phyloP scores from a whole-genome alignment of 2,888 invertebrate species.

The Eugnorisma glareosa region DNA sequence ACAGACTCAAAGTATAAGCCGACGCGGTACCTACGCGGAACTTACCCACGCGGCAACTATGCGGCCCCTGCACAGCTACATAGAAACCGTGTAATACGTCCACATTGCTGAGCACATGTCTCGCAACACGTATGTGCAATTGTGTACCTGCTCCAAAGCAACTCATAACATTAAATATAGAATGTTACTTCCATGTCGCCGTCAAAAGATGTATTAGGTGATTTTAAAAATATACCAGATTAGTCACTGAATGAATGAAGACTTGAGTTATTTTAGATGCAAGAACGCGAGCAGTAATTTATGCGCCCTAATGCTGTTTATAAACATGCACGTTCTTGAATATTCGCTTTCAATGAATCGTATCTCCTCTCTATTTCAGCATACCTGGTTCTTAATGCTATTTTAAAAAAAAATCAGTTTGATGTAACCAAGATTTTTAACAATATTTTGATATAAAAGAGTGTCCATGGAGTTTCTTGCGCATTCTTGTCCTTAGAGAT shows the following conservation, averaged over 20 bases:
- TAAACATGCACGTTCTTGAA: constrained; percentile 23
- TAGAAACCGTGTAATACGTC: not conserved
- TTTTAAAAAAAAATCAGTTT: not conserved
- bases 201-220: constrained; percentile 46
- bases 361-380: not conserved
- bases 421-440: not conserved
- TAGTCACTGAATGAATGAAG: constrained; percentile 45
- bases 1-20: not conserved
- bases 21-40: not conserved
- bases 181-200: constrained; percentile 37
- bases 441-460: too few species aligned
- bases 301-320: constrained; percentile 32
- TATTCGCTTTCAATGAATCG: constrained; percentile 23
- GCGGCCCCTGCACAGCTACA: not conserved
- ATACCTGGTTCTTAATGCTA: not conserved
- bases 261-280: constrained; percentile 34
- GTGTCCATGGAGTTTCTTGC: too few species aligned
- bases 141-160: constrained; percentile 43
- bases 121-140: constrained; percentile 37
- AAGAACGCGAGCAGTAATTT: constrained; percentile 16
- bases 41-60: not conserved
- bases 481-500: too few species aligned
- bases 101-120: constrained; percentile 9
- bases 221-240: constrained; percentile 41
- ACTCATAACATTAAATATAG: constrained; percentile 53